phyloP scores from a whole-genome alignment of 2,888 invertebrate genomes.

The Melipona bicolor region DNA sequence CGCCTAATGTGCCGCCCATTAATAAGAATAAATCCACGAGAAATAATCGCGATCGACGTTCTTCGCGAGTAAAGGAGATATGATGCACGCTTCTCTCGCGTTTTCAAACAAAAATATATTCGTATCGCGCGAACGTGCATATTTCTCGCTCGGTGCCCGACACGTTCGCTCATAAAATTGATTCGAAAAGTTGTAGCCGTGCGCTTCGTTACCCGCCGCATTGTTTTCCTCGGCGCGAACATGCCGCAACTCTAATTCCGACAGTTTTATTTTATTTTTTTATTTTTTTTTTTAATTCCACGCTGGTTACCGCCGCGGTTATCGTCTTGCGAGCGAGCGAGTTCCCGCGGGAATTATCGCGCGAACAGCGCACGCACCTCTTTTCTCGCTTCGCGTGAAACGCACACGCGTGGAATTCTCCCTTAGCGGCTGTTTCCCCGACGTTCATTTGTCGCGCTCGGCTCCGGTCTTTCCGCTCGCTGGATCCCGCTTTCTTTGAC shows the following conservation, averaged over 20 bases:
- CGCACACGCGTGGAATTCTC: conserved; percentile 40
- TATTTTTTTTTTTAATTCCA: conserved; percentile 32
- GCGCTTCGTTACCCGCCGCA: conserved; percentile 4
- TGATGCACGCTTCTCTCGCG: no score
- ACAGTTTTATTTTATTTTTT: background rate
- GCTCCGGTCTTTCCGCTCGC: background rate
- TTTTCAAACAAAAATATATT: no score
- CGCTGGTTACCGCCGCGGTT: background rate
- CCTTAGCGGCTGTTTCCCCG: conserved; percentile 45
- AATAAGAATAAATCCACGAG: no score
- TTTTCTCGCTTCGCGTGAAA: conserved; percentile 49
- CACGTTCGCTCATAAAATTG: background rate
- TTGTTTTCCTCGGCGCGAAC: background rate
- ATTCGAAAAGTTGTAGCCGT: background rate
- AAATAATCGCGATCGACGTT: no score
- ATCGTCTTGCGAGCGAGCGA: conserved; percentile 10
- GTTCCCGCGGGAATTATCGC: conserved; percentile 58
- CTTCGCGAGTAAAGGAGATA: no score
- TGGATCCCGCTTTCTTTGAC: conserved; percentile 42
- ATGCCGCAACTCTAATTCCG: conserved; percentile 42
- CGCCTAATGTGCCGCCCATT: no score
- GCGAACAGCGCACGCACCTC: conserved; percentile 49
- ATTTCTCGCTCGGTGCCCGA: background rate
- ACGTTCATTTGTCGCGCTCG: conserved; percentile 30
- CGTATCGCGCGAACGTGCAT: no score